Base-by-base conservation (phyloP, 2,888 invertebrate species). In the Agriotes lineatus region DNA sequence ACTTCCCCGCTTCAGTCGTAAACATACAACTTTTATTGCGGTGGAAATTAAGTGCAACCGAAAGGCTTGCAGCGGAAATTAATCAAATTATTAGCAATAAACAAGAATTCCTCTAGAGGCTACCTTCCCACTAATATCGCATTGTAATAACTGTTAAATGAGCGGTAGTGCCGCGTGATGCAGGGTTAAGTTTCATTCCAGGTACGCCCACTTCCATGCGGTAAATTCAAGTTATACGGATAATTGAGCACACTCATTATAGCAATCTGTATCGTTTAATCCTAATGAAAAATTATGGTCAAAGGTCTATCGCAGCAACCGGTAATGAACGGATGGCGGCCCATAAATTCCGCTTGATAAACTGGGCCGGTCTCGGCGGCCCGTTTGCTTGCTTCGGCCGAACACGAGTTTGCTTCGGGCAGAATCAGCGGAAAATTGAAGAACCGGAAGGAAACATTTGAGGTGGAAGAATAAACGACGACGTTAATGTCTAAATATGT, bases 191-290 rank as follows among this genome's bases (percentile, higher is more conserved):
- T 67, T 67, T 66, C 59, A 37, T 30, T 42, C 50, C 59, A 25
- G 62, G 20, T 67, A 67, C 67, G 67, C 67, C 67, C 30, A 67
- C 67, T 62, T 67, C 42, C 45, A 67, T 62, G 67, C 33, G 22
- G 62, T 57, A 67, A 67, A 67, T 67, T 67, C 57, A 67, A 48
- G 54, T 61, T 66, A 44, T 61, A 67, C 60, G 60, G 60, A 56
- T 67, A 67, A 67, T 67, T 67, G 67, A 67, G 56, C 67, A 61
- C 61, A 56, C 52, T 52, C 67, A 60, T 67, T 60, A 67, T 54
- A 42, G 52, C 62, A 62, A 67, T 60, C 60, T 58, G 50, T 67
- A 67, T 61, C 45, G 60, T 61, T 64, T 64, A 63, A 57, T 64
- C 48, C 57, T 57, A 64, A 64, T 57, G 57, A 64, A 64, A 64